Evolutionary conservation across 2,888 invertebrate genomes (phyloP).

Genomic region (Nomada ruficornis): DNA sequence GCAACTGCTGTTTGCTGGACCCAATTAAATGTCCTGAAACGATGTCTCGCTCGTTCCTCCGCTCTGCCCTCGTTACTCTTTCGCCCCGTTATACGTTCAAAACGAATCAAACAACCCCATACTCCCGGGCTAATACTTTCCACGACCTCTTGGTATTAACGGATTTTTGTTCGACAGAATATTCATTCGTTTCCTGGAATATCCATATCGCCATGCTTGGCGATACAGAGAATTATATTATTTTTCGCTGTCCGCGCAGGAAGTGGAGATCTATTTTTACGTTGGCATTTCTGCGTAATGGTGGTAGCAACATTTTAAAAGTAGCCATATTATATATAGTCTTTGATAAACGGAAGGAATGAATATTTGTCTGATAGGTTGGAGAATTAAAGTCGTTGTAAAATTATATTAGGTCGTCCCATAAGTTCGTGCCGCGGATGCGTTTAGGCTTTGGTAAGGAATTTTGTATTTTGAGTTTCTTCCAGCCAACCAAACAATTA

Average conservation of each 20-base stretch:
- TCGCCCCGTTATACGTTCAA: neutral
- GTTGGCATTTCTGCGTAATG: neutral
- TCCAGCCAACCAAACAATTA: no score
- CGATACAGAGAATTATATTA: constrained; percentile 19
- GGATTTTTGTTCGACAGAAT: constrained; percentile 25
- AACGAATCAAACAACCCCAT: constrained; percentile 1
- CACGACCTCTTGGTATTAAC: neutral
- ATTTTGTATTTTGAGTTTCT: no score
- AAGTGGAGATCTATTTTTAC: neutral
- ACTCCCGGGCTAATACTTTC: neutral
- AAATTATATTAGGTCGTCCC: no score
- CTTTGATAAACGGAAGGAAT: neutral
- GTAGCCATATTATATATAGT: no score
- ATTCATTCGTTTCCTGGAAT: constrained; percentile 9
- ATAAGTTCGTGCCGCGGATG: no score
- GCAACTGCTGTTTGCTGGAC: neutral
- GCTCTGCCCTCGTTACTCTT: neutral
- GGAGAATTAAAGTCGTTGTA: neutral
- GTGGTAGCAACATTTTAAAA: no score
- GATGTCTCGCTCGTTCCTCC: neutral
- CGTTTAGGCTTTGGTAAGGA: no score
- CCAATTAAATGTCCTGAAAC: constrained; percentile 17
- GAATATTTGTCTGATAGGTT: neutral
- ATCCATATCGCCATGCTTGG: neutral
- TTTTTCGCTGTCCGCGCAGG: neutral